Conservation (phyloP, 1,140 invertebrate species). For the Drosophila nebulosa region DNA sequence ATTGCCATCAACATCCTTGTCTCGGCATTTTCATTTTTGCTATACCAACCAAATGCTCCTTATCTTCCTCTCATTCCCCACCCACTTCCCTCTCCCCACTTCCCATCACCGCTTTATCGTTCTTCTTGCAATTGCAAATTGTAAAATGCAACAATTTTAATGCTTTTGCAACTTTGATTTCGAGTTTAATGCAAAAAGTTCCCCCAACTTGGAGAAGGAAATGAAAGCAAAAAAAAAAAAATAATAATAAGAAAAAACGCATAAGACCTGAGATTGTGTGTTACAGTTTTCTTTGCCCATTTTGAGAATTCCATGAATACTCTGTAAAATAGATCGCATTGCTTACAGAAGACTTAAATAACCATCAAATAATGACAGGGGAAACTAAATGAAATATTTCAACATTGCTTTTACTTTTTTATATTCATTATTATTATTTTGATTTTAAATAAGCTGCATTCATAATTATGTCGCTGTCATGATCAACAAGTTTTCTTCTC, state of each 20-base stretch:
- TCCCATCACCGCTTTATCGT: background rate
- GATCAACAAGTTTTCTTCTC: too few relatives aligned
- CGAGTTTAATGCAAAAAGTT: constrained; percentile 71
- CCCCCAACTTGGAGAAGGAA: constrained; percentile 18
- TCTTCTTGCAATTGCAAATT: constrained; percentile 59
- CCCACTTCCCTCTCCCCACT: background rate
- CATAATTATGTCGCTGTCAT: too few relatives aligned
- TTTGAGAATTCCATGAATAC: constrained; percentile 11
- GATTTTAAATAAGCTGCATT: too few relatives aligned
- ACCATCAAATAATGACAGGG: too few relatives aligned
- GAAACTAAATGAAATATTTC: too few relatives aligned
- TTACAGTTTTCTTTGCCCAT: constrained; percentile 32
- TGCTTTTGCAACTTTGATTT: constrained; percentile 74
- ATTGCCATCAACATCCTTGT: constrained; percentile 38
- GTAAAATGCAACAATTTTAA: constrained; percentile 76
- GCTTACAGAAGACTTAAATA: too few relatives aligned
- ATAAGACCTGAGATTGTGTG: constrained; percentile 17
- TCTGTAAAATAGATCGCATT: background rate
- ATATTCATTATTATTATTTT: too few relatives aligned
- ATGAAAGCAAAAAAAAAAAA: constrained; percentile 24
- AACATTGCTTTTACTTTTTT: too few relatives aligned
- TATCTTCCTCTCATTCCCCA: background rate
- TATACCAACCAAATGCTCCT: constrained; percentile 13
- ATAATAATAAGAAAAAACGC: too few relatives aligned
- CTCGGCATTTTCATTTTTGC: constrained; percentile 26